These are phyloP conservation scores for Acrobasis suavella DNA, from an alignment of 2,888 invertebrate species.

Conservation along the genomic window DNA sequence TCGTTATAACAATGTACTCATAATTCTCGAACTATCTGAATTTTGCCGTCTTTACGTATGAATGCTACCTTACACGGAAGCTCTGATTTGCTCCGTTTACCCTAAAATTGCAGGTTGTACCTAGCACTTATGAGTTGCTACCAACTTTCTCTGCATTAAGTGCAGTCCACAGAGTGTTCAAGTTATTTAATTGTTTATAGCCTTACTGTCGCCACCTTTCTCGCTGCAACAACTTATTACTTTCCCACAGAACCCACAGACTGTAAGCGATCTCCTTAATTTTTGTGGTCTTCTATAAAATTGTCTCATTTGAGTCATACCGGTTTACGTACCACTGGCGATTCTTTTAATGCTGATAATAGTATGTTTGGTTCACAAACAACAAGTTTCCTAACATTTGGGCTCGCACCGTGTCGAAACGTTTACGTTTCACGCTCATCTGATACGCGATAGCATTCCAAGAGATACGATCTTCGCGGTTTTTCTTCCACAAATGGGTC, in stretches of 20 bases:
- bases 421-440: slow-evolving; percentile 50
- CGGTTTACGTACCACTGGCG: slow-evolving; percentile 23
- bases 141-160: slow-evolving; percentile 57
- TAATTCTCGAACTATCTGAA: slow-evolving; percentile 14
- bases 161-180: slow-evolving; percentile 35
- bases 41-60: slow-evolving; percentile 6
- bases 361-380: slow-evolving; percentile 46
- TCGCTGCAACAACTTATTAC: slow-evolving; percentile 23
- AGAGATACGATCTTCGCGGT: slow-evolving; percentile 35
- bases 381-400: slow-evolving; percentile 49
- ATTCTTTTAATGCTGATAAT: slow-evolving; percentile 36
- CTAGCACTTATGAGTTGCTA: slow-evolving; percentile 50
- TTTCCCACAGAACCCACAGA: slow-evolving; percentile 35
- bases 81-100: slow-evolving; percentile 63
- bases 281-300: slow-evolving; percentile 39
- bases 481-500: slow-evolving; percentile 26
- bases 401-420: slow-evolving; percentile 47
- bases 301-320: slow-evolving; percentile 21
- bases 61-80: slow-evolving; percentile 41
- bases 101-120: slow-evolving; percentile 56
- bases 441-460: slow-evolving; percentile 52
- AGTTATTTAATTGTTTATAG: slow-evolving; percentile 42
- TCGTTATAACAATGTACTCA: slow-evolving; percentile 32
- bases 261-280: slow-evolving; percentile 30
- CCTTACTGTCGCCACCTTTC: slow-evolving; percentile 28